Evolutionary conservation across 2,888 invertebrate genomes (phyloP).

Genomic region (Pheosia tremula): DNA sequence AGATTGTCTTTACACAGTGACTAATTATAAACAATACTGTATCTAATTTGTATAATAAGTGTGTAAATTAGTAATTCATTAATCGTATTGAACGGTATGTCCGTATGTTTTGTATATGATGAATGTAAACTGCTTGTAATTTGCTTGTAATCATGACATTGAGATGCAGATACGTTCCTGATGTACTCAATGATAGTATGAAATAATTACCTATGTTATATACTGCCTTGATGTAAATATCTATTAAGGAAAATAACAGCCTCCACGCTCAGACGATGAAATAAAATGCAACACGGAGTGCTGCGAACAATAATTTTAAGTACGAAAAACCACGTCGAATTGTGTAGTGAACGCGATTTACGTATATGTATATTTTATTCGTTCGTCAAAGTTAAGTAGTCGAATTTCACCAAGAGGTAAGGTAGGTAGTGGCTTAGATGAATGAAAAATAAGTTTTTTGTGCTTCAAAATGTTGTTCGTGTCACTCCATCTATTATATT

Average conservation of each 20-base stretch:
- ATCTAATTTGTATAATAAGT: background rate
- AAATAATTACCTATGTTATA: background rate
- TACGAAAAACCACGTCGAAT: too few species aligned
- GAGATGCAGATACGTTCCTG: background rate
- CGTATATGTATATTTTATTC: too few species aligned
- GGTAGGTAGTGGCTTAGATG: too few species aligned
- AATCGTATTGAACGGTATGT: background rate
- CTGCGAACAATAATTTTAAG: too few species aligned
- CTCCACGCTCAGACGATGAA: too few species aligned
- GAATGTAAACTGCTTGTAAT: conserved; percentile 1
- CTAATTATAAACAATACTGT: background rate
- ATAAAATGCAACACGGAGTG: too few species aligned
- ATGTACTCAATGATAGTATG: background rate
- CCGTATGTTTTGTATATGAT: background rate
- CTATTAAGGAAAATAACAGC: background rate
- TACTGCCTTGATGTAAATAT: background rate
- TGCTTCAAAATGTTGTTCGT: too few species aligned
- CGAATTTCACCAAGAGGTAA: too few species aligned
- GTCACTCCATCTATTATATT: too few species aligned
- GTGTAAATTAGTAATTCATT: background rate
- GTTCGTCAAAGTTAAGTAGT: too few species aligned
- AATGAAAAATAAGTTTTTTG: too few species aligned
- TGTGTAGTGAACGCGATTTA: too few species aligned
- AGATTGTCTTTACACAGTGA: background rate
- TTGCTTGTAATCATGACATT: background rate